Evolutionary conservation across 2,113 vertebrate genomes (phyloP), one percentile per base, ranked within the genome.

Genomic region (Chaetorhynchus papuensis): DNA sequence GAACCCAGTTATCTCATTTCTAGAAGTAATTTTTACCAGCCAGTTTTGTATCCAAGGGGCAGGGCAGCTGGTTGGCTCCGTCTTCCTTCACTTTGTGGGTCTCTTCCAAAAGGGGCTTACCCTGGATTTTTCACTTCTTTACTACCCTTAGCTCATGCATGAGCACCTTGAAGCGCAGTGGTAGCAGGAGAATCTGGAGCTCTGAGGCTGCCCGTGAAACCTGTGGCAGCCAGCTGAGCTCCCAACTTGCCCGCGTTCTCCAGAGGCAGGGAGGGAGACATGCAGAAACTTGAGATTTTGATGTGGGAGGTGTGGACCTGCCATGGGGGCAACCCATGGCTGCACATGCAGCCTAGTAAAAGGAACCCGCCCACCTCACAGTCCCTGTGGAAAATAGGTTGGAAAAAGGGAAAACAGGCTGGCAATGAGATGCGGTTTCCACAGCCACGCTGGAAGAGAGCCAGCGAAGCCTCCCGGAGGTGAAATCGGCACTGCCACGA

Each of bases 211-310:
- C 33, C 33, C 33, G 26, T 17, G 22, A 59, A 60, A 63, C 63
- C 7, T 4, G 5, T n/a, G 66, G 26, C 45, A 35, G 44, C 16
- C 19, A 13, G 54, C 7, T 12, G 53, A 74, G 30, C 6, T 66
- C 18, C 28, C 1, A 1, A 0, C 8, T 54, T 39, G 21, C 27
- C 30, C 3, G 14, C 1, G 3, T 9, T 27, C 41, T 88, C 50
- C 39, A n/a, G 30, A 47, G n/a, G 37, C 23, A 35, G 50, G 11
- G 33, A 52, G 3, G 20, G 24, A 59, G 4, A 23, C 2, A 0
- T 1, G 24, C 27, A 47, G 42, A 50, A 2, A 7, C n/a, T 19
- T 15, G 31, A 53, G 22, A 31, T 53, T 57, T 47, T 23, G 13
- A 15, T 4, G 30, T 12, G 6, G 6, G 4, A 61, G 2, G 8